Percentiles rank a stretch among this genome's conserved stretches.
Evolutionary conservation across 2,113 vertebrate species (phyloP).

Genomic region (Chrysochloris asiatica): DNA sequence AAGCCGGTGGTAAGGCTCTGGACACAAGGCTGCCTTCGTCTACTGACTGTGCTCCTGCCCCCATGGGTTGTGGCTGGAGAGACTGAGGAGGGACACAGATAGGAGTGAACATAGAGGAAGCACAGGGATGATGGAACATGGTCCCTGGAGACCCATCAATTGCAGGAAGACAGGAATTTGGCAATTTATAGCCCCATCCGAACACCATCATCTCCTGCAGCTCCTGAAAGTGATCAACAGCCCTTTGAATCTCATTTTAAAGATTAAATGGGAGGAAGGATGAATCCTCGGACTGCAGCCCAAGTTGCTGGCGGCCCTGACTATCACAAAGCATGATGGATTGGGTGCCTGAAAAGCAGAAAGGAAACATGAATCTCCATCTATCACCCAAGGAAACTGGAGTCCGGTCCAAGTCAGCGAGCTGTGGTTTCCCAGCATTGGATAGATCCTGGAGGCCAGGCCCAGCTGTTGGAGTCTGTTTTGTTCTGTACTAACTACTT

Average conservation of each 20-base stretch:
- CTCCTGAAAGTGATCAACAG: conserved; percentile 48
- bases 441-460: neutral
- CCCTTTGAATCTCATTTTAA: conserved; percentile 12
- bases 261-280: conserved; percentile 20
- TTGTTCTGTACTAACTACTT: neutral
- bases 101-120: conserved; percentile 24
- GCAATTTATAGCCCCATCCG: conserved; percentile 11
- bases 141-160: conserved; percentile 50
- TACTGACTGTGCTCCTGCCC: neutral
- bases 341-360: neutral
- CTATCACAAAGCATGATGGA: neutral
- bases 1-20: neutral
- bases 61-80: neutral
- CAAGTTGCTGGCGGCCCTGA: neutral
- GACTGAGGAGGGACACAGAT: conserved; percentile 49
- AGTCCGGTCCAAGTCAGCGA: rapidly evolving
- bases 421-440: neutral
- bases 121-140: neutral
- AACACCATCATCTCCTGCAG: conserved; percentile 20
- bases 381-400: neutral
- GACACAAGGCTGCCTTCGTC: neutral
- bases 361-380: neutral
- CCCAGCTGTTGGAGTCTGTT: neutral
- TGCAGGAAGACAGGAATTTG: neutral
- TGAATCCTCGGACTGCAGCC: neutral